phyloP scores from a whole-genome alignment of 2,888 invertebrate species.

The Ectropis crepuscularia region DNA sequence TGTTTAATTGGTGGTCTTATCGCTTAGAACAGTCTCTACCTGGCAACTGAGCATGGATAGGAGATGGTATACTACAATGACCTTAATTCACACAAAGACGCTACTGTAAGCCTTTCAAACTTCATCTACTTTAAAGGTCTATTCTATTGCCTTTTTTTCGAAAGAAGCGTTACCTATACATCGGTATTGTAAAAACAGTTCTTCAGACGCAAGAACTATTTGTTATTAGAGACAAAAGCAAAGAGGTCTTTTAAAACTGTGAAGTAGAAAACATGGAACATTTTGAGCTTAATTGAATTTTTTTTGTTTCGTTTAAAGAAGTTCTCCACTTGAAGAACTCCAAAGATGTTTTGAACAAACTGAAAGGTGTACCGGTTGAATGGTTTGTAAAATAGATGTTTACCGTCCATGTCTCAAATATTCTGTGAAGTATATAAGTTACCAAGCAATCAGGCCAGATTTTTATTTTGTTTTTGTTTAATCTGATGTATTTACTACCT shows the following conservation, averaged over 20 bases:
- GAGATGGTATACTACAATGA: no score
- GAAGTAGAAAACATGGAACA: conserved; percentile 11
- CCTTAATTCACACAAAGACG: no score
- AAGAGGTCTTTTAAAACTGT: conserved; percentile 14
- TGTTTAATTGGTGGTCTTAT: no score
- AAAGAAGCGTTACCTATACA: conserved; percentile 2
- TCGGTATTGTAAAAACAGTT: background rate
- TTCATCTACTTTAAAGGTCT: no score
- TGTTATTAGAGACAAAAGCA: conserved; percentile 31
- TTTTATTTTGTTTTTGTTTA: no score
- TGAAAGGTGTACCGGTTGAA: background rate
- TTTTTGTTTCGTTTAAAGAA: conserved; percentile 8
- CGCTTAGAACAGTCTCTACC: no score
- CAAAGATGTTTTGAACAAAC: background rate
- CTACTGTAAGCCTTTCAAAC: no score
- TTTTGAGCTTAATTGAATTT: conserved; percentile 10
- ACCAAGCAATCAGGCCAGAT: no score
- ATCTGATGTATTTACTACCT: no score
- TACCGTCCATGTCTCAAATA: background rate
- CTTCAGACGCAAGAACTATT: conserved; percentile 20
- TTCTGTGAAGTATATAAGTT: no score
- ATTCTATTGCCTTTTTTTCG: background rate
- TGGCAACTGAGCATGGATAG: no score
- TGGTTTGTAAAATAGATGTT: no score
- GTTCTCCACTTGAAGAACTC: background rate